Percentiles rank a stretch among this genome's conserved stretches.
These are phyloP conservation scores for Hydra vulgaris DNA, from an alignment of 30 jellyfish, hydroid and myxozoan species.

Conservation along the genomic window DNA sequence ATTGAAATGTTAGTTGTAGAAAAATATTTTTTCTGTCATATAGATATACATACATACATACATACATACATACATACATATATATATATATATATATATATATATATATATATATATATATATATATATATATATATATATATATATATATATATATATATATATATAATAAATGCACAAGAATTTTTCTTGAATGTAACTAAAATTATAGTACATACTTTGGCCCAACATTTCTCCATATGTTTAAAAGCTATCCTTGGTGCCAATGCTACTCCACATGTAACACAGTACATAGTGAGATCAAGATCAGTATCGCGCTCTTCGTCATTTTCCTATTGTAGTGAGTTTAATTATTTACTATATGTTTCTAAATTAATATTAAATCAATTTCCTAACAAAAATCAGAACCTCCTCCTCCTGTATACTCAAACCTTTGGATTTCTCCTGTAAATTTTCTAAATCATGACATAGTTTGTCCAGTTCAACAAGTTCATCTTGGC, in stretches of 20 bases:
- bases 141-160: no score
- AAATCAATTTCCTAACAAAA: no score
- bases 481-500: constrained; percentile 61
- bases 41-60: no score
- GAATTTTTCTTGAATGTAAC: neutral
- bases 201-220: constrained; percentile 30
- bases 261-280: constrained; percentile 95
- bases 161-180: neutral
- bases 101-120: no score
- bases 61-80: no score
- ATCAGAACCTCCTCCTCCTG: constrained; percentile 86
- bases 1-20: no score
- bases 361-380: no score
- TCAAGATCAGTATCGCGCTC: constrained; percentile 68
- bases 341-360: no score
- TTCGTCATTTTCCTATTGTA: constrained; percentile 60
- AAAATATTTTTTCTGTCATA: no score
- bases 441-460: constrained; percentile 51
- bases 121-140: no score
- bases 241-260: constrained; percentile 87
- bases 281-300: constrained; percentile 75
- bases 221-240: constrained; percentile 97
- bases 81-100: no score
- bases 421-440: constrained; percentile 45
- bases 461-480: constrained; percentile 52